Evolutionary conservation across 2,888 invertebrate species (phyloP), one percentile per base, ranked within the genome.

Genomic region (Ophraella communa): DNA sequence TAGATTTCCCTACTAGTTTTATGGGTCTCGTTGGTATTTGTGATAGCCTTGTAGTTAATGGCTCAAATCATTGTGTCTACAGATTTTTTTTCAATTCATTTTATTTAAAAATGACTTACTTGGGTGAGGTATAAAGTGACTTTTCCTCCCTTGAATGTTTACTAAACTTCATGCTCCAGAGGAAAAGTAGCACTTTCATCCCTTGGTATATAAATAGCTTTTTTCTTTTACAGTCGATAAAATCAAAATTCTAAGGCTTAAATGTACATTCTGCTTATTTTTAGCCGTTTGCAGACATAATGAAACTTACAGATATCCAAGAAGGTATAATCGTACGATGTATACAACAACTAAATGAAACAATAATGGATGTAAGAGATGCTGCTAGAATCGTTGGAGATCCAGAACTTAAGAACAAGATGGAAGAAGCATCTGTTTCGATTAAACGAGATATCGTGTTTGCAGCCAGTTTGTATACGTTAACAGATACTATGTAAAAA

Each of bases 361-460:
- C 91, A 0, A 87, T 98, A 72, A 87, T 90, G 45, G 85, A 98
- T 81, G 95, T 98, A 0, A 91, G 93, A 78, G 94, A 95, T 73
- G 98, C 97, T 0, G 96, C 98, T 0, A 88, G 92, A 66, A 91
- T 95, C 30, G 94, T 98, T 65, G 98, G 98, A 0, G 95, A 98
- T 82, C 94, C 96, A 0, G 91, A 91, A 10, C 85, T 99, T 2
- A 91, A 92, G 76, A 90, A 90, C 67, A 98, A 97, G 85, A 98
- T 98, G 95, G 93, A 96, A 81, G 94, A 95, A 80, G 95, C 96
- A 0, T 95, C 95, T 0, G 89, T 90, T 2, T 90, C 93, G 45
- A 97, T 99, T 69, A 96, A 97, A 81, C 85, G 99, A 64, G 98
- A 98, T 81, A 98, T 99, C 76, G 98, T 99, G 0, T 99, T 99